Evolutionary conservation across 2,888 invertebrate genomes (phyloP), one percentile per base, ranked within the genome.

Genomic region (Tribolium freemani): DNA sequence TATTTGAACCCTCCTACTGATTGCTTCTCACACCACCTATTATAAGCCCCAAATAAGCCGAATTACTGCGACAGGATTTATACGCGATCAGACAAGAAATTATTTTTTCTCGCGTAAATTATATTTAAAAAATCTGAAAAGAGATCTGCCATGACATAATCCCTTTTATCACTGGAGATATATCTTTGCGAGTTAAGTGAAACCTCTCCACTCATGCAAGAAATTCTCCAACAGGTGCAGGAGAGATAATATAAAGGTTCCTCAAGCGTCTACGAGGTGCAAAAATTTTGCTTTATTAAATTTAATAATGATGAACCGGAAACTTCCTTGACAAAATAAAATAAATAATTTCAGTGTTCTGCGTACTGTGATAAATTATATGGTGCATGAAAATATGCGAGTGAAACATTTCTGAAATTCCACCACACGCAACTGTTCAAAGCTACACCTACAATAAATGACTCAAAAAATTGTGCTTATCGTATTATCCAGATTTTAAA

Each of bases 1-100:
- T 60, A 60, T 48, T 48, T 60, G 46, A 60, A 63, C 50, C 63
- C 51, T 31, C 30, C 50, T 38, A 63, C 48, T 50, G 63, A 63
- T 63, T 63, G 16, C 16, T 38, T 51, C 50, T 48, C 38, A n/a
- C 8, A 45, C 58, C 31, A n/a, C 50, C 63, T 48, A 63, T 63
- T 63, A 63, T 48, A n/a, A 26, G 48, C 50, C 63, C 51, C 13
- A 63, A 60, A 63, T 51, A 63, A 63, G 10, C 51, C 38, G 50
- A 63, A 63, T 63, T 48, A 38, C 31, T 16, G 16, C 16, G 16
- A 16, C 38, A 38, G 38, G 26, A 3, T 26, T 26, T 26, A 26
- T 26, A 26, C 26, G 3, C 5, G 26, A 26, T 26, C 5, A 38
- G 38, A 38, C 8, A 38, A 3, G 8, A 38, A 38, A n/a, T 54